phyloP scores from a whole-genome alignment of 2,797 vertebrate genomes.

The Lagorchestes hirsutus region DNA sequence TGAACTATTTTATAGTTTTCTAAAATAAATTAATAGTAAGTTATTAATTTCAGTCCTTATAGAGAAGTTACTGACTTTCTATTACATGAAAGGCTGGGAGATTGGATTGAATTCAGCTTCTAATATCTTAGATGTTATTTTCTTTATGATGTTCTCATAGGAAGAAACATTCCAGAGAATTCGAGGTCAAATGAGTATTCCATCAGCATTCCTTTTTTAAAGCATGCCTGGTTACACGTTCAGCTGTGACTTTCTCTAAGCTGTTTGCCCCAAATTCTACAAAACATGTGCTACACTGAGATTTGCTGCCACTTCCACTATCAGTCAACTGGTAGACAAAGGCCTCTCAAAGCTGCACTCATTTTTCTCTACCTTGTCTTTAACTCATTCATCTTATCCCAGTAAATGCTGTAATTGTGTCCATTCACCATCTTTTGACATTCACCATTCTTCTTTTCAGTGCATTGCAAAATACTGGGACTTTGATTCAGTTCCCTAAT shows the following conservation, averaged over 20 bases:
- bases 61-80: constrained; percentile 2
- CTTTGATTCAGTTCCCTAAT: constrained; percentile 1
- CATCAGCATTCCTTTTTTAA: constrained; percentile 15
- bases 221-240: background rate
- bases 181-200: background rate
- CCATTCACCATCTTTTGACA: constrained; percentile 70
- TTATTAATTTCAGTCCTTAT: background rate
- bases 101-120: background rate
- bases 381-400: constrained; percentile 64
- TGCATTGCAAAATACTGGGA: background rate
- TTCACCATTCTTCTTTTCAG: constrained; percentile 70
- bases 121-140: constrained; percentile 6
- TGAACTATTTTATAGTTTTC: constrained; percentile 16
- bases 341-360: constrained; percentile 17
- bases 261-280: background rate
- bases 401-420: constrained; percentile 72
- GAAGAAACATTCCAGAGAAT: background rate
- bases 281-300: background rate
- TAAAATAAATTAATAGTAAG: constrained; percentile 26
- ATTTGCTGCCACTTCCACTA: constrained; percentile 29
- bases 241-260: background rate
- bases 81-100: constrained; percentile 33
- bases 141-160: background rate
- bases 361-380: constrained; percentile 68
- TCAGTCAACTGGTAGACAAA: background rate